Evolutionary conservation across 1,140 invertebrate genomes (phyloP).

Genomic region (Macrosteles quadrilineatus): DNA sequence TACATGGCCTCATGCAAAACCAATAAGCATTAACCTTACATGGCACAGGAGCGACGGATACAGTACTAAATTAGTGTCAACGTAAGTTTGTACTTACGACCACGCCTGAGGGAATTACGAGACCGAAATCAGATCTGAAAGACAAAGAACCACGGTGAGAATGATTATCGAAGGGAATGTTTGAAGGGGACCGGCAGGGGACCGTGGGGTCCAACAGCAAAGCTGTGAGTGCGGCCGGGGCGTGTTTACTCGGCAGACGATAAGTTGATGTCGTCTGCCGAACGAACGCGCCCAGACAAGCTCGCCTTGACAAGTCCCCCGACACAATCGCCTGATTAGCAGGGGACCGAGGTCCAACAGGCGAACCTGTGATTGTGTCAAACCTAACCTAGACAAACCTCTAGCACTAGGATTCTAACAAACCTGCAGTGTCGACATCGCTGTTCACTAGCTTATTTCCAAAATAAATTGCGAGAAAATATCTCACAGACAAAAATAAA

Average conservation of each 20-base stretch:
- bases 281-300: too few species aligned
- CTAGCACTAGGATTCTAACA: too few species aligned
- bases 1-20: conserved; percentile 6
- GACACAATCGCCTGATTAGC: conserved; percentile 4
- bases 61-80: conserved; percentile 5
- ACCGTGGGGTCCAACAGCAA: neutral
- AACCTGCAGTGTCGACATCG: too few species aligned
- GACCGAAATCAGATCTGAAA: conserved; percentile 1
- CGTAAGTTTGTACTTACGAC: conserved; percentile 12
- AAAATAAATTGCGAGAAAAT: too few species aligned
- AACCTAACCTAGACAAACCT: too few species aligned
- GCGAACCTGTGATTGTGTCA: conserved; percentile 1
- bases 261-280: too few species aligned
- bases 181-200: neutral
- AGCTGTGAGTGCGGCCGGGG: neutral
- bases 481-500: too few species aligned
- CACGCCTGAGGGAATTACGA: neutral
- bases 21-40: too few species aligned
- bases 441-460: too few species aligned
- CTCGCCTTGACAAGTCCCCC: too few species aligned
- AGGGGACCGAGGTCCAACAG: conserved; percentile 11
- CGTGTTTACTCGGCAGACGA: neutral
- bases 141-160: neutral
- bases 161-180: neutral
- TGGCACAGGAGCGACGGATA: too few species aligned